Base-by-base conservation (phyloP, 2,888 invertebrate genomes). In the Euproctis similis region DNA sequence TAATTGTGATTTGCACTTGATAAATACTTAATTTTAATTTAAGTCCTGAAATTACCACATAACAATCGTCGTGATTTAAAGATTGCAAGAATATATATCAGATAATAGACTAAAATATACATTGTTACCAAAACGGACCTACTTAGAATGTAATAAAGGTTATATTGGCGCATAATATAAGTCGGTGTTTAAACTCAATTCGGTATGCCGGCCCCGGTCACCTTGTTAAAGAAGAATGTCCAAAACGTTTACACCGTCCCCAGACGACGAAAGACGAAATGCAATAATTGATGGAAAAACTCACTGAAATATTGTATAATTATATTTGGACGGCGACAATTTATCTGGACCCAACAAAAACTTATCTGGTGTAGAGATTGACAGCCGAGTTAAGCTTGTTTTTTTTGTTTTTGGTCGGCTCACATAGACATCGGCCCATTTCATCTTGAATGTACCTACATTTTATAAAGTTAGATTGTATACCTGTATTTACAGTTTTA, bases 211-310 rank as follows among this genome's bases (percentile, higher is more conserved):
- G n/a, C n/a, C n/a, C n/a, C n/a, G 34, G 39, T 31, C 34, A 2
- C 35, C 62, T 74, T 58, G 57, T 76, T 74, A 70, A 55, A 40
- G 42, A 59, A 59, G 74, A 69, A 80, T 75, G 62, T 60, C 53
- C 53, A 51, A 64, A 75, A 59, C 57, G 61, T 56, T 53, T 56
- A 59, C 47, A 61, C 66, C 58, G 65, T 53, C 53, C 42, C 43
- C 40, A n/a, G n/a, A n/a, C n/a, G n/a, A n/a, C n/a, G n/a, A n/a
- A 43, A 51, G 36, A 46, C 53, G 59, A 68, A 74, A 77, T 74
- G 73, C 70, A 62, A 69, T 80, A 74, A 81, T 80, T 77, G 72
- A 60, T 51, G 62, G 58, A 73, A 78, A 80, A 81, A 76, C 64
- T 42, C 44, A 41, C 59, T 71, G 62, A 74, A 73, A 72, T 75